Base-by-base conservation (phyloP, 2,797 vertebrate species). In the Myoxocephalus aenaeus region DNA sequence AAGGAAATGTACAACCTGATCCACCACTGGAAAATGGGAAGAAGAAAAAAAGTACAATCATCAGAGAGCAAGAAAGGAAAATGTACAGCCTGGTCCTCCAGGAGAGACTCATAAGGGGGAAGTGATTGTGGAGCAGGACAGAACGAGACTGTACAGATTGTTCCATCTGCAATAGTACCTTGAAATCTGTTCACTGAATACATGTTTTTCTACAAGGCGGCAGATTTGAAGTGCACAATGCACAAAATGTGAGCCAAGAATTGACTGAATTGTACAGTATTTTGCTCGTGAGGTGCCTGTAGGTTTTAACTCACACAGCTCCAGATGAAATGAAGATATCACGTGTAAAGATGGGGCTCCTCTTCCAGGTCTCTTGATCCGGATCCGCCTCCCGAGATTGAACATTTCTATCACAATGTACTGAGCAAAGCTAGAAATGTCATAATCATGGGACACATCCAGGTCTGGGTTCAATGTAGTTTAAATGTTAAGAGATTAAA, bases 151-250 rank as follows among this genome's bases (percentile, higher is more conserved):
- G n/a, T 27, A 50, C 36, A 36, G 42, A 29, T 69, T 27, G 10
- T 63, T 57, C 20, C 48, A 29, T 3, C 32, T 51, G 36, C 32
- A 56, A 64, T 27, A 40, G 22, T 36, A 38, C 48, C 8, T 22
- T 65, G 8, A 54, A 34, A 34, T 25, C 22, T 32, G 12, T 9
- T 44, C 18, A 64, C 22, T 48, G 44, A 27, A 64, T 46, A 44
- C 0, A 0, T 50, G 8, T 25, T 63, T 12, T 46, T 8, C 17
- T 17, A 63, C 17, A 12, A 12, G 17, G 7, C 0, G 13, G 65
- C 25, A 36, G 27, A 17, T 27, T 34, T 46, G 20, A 44, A 25
- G 22, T 15, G 11, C n/a, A 51, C 38, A 50, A 44, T 54, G 25
- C 14, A 61, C 44, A 34, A 42, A 34, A 67, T 64, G 7, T 46